These are phyloP conservation scores for Pyrrhura leucotis DNA, from an alignment of 2,797 vertebrate species.

Conservation along the genomic window DNA sequence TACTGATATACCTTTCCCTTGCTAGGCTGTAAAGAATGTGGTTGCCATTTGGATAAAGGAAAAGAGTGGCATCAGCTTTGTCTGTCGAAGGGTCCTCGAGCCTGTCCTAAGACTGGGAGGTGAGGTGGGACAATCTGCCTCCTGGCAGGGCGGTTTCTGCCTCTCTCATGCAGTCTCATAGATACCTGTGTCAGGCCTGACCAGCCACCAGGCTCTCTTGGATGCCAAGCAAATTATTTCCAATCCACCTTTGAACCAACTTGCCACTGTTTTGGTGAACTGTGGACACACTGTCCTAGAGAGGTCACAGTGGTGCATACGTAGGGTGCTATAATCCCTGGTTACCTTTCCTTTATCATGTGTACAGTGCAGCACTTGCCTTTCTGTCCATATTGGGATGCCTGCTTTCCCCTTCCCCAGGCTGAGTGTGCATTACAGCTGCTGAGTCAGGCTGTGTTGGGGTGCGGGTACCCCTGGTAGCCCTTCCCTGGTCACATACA, in stretches of 20 bases:
- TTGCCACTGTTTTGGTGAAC: not conserved
- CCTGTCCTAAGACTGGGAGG: not conserved
- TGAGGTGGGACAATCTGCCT: not conserved
- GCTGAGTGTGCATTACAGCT: not conserved
- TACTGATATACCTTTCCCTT: not conserved
- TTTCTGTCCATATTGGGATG: not conserved
- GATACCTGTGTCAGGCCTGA: not conserved
- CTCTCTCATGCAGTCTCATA: not conserved
- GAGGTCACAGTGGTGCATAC: not conserved
- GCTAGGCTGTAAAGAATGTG: accelerated
- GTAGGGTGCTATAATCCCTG: accelerated
- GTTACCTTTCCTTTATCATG: not conserved
- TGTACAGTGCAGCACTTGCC: not conserved
- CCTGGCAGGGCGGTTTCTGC: not conserved
- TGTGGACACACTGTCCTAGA: not conserved
- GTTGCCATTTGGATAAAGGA: not conserved
- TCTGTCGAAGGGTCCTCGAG: not conserved
- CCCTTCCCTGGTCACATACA: not conserved
- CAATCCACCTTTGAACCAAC: not conserved
- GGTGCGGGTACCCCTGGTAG: not conserved
- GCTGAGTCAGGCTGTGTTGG: not conserved
- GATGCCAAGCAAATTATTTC: not conserved
- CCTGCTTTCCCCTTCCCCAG: not conserved
- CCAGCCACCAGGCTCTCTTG: not conserved
- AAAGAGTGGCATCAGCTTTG: not conserved